Base-by-base conservation (phyloP, 2,797 vertebrate species). In the Ambastaia sidthimunki region DNA sequence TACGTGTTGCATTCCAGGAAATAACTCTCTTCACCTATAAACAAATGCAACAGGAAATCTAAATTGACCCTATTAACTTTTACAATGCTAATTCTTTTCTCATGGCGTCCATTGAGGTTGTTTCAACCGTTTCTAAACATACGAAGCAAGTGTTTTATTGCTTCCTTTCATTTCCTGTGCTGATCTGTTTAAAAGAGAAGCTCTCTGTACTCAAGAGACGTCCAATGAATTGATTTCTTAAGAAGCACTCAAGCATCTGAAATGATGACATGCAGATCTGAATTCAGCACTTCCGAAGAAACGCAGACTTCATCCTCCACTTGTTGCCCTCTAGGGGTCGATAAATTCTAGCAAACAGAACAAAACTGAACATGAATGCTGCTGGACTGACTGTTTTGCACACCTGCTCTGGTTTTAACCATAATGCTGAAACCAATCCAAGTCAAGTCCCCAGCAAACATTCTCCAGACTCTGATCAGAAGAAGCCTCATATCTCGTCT, bases 141-240 rank as follows among this genome's bases (percentile, higher is more conserved):
- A 59, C 18, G 23, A 25, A 19, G 3, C 41, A 63, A 57, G 71
- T 62, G 23, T 28, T 65, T 62, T 62, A 62, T 59, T 73, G 41
- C 37, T 59, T 62, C 23, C 16, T 19, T 48, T 21, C 9, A 44
- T 73, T 60, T 47, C 3, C 23, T 28, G 55, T 59, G 15, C 37
- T 7, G 21, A 37, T 65, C 18, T 18, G 9, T 74, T 31, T 16
- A 50, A 54, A 71, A 50, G 59, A 74, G 25, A 31, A 74, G 59
- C 44, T 34, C 60, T 47, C 25, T 63, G 23, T 87, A 83, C 85
- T 89, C 78, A 72, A 74, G 88, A 82, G 88, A 84, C 86, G 76
- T 71, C 77, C 18, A 63, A 28, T 1, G n/a, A 74, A 74, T 74
- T 28, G 4, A 74, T 34, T 31, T 34, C 18, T 50, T 74, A 63